phyloP scores from a whole-genome alignment of 2,113 vertebrate species.

The Galemys pyrenaicus region DNA sequence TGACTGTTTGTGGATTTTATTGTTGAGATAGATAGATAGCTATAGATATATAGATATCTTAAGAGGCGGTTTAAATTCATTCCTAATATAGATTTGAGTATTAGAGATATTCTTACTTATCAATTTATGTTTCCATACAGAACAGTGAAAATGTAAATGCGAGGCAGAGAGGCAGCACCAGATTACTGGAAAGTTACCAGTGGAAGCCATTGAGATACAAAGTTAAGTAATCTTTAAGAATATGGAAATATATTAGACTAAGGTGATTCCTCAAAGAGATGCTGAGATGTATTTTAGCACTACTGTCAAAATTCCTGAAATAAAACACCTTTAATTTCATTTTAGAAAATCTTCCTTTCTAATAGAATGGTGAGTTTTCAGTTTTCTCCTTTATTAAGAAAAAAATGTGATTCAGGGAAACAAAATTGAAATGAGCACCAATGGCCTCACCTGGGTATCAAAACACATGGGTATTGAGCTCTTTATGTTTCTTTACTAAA shows the following conservation, averaged over 20 bases:
- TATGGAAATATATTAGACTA: background rate
- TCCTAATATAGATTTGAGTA: background rate
- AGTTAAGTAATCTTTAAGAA: background rate
- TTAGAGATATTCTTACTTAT: background rate
- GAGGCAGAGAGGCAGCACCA: background rate
- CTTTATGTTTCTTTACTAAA: background rate
- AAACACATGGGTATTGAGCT: background rate
- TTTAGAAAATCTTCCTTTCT: slow-evolving; percentile 2
- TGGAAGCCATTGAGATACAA: background rate
- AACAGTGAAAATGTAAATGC: slow-evolving; percentile 46
- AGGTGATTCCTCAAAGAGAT: background rate
- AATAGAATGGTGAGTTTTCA: slow-evolving; percentile 49
- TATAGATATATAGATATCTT: background rate
- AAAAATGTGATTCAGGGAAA: background rate
- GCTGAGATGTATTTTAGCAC: background rate
- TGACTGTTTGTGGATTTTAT: background rate
- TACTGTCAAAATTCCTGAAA: slow-evolving; percentile 37
- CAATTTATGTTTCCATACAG: slow-evolving; percentile 40
- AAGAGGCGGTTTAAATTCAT: background rate
- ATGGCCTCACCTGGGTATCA: background rate
- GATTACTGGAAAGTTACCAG: background rate
- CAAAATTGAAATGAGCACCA: background rate
- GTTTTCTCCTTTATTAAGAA: slow-evolving; percentile 51
- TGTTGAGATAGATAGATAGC: background rate
- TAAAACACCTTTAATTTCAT: slow-evolving; percentile 7